These are phyloP conservation scores for Brachionus asplanchnoidis DNA, from an alignment of 1,140 invertebrate genomes.

Conservation along the genomic window DNA sequence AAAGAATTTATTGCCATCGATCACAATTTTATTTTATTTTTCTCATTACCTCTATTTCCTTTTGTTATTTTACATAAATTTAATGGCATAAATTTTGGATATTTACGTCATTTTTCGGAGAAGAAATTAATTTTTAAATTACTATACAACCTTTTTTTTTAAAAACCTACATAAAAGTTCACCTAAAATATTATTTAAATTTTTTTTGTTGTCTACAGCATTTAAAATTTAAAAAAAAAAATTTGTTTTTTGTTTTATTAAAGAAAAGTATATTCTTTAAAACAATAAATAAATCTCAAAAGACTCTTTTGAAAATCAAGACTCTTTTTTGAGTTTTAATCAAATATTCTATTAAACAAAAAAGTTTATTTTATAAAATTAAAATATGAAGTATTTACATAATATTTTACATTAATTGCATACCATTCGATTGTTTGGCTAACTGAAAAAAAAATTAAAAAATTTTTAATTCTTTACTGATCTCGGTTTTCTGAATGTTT, in stretches of 20 bases:
- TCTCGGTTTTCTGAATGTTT: not conserved
- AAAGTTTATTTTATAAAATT: not conserved
- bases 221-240: too few species aligned
- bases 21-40: too few species aligned
- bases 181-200: too few species aligned
- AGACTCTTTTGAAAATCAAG: not conserved
- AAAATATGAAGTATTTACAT: conserved; percentile 16
- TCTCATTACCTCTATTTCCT: too few species aligned
- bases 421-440: not conserved
- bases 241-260: not conserved
- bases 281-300: not conserved
- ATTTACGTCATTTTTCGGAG: too few species aligned
- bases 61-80: too few species aligned
- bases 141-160: too few species aligned
- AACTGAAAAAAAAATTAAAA: not conserved
- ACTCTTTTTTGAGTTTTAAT: not conserved
- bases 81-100: too few species aligned
- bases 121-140: too few species aligned
- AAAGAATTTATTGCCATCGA: too few species aligned
- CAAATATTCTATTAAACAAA: not conserved
- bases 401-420: not conserved
- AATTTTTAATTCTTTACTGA: not conserved
- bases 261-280: not conserved
- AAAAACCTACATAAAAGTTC: too few species aligned
- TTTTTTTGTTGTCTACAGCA: too few species aligned